These are phyloP conservation scores for Ceuthmochares aereus DNA, from an alignment of 2,113 vertebrate genomes.

Conservation along the genomic window DNA sequence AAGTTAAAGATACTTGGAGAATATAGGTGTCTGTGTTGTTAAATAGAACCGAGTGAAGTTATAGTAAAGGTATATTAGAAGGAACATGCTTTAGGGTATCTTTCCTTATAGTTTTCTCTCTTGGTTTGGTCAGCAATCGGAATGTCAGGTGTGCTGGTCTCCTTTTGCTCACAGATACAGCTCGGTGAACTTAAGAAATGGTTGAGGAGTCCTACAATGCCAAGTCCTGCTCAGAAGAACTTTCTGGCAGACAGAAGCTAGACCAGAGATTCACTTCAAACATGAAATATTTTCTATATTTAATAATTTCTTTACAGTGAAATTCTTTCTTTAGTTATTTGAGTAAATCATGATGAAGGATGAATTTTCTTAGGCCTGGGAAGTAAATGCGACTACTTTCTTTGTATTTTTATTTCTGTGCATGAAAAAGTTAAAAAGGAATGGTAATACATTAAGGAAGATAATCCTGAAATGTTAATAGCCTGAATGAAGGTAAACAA, in stretches of 20 bases:
- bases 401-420: neutral
- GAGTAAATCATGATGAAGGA: neutral
- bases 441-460: neutral
- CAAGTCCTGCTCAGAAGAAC: neutral
- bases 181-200: neutral
- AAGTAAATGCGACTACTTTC: neutral
- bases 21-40: neutral
- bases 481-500: neutral
- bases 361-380: neutral
- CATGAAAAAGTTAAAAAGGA: neutral
- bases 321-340: neutral
- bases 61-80: rapidly evolving
- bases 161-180: neutral
- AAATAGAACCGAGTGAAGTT: neutral
- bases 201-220: neutral
- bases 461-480: neutral
- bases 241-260: neutral
- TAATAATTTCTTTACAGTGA: neutral
- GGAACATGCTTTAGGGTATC: neutral
- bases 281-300: neutral
- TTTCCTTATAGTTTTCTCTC: neutral
- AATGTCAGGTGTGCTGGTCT: neutral
- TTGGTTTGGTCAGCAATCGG: neutral
- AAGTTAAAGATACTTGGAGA: neutral
- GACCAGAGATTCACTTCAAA: neutral